Conservation (phyloP, 2,797 vertebrate species). For the Lagocephalus sceleratus region DNA sequence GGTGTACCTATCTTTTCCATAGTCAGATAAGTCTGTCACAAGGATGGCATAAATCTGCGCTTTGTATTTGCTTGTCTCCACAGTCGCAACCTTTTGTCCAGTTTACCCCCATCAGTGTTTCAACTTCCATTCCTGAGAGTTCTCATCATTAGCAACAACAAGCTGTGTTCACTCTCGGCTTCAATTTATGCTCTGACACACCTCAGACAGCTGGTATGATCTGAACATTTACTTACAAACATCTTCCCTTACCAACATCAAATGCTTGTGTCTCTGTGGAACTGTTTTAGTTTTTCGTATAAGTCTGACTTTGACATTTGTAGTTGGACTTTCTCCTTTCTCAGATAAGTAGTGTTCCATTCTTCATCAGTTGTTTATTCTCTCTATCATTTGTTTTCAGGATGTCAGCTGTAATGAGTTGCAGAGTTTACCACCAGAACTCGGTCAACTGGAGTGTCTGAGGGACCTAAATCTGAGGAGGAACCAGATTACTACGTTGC, state of each 20-base stretch:
- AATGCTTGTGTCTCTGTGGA: too few species aligned
- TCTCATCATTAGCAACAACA: conserved; percentile 92
- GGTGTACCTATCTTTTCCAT: too few species aligned
- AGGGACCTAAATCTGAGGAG: conserved; percentile 87
- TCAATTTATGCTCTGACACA: conserved; percentile 80
- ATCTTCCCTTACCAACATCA: conserved; percentile 1
- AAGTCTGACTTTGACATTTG: too few species aligned
- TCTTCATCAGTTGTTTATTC: neutral
- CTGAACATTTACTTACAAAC: conserved; percentile 12
- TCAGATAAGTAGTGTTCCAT: too few species aligned
- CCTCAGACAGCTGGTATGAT: conserved; percentile 87
- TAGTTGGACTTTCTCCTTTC: too few species aligned
- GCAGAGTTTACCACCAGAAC: conserved; percentile 80
- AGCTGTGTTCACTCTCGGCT: conserved; percentile 80
- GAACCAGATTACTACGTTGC: conserved; percentile 83
- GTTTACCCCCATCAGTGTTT: conserved; percentile 83
- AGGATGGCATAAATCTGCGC: neutral
- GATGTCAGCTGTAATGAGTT: conserved; percentile 92
- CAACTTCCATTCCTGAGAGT: conserved; percentile 88
- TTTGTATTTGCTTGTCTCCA: conserved; percentile 11
- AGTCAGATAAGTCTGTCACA: too few species aligned
- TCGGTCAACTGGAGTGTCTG: conserved; percentile 82
- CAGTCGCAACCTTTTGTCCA: conserved; percentile 89
- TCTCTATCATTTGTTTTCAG: conserved; percentile 54
- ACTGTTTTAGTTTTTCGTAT: too few species aligned